Base-by-base conservation (phyloP, 2,888 invertebrate species). In the Heliconius charithonia region DNA sequence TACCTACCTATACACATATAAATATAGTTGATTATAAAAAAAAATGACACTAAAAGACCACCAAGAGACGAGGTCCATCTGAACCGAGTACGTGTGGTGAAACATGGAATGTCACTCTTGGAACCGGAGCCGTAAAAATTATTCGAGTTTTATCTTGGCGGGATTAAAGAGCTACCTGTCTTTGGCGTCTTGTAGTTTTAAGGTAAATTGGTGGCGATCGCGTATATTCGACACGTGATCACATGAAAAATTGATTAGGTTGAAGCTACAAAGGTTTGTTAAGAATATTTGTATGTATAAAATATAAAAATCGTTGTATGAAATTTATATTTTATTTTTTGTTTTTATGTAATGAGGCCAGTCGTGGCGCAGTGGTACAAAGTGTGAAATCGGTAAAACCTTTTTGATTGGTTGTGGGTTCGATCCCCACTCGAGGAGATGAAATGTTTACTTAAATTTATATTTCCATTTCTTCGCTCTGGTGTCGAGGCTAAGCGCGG, bases 61-160 rank as follows among this genome's bases (percentile, higher is more conserved):
- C 90, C 91, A 85, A 83, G 84, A 84, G 84, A 74, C 77, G 67
- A 78, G 51, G 65, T 80, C 86, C 88, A 88, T 89, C 86, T 87
- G 85, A 84, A 79, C 84, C 85, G 82, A 85, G 81, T 81, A 83
- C 84, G 84, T 83, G 85, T 86, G 86, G 87, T 87, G 85, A 84
- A 88, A 93, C 93, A 92, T 82, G 93, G 91, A 93, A 93, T 93
- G 92, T 89, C 91, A 93, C 92, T 93, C 85, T 66, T 75, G 67
- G 70, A 78, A 82, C 80, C 82, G 78, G 82, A 56, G 78, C 79
- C 56, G 81, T 79, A 82, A 81, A 78, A 78, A 74, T 81, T 77
- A 82, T 83, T 56, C 82, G 81, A 75, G 80, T 82, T 83, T 83
- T 83, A 93, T 92, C 92, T 92, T 90, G 90, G 92, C 90, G 87